Evolutionary conservation across 2,888 invertebrate genomes (phyloP).

Genomic region (Monochamus alternatus): DNA sequence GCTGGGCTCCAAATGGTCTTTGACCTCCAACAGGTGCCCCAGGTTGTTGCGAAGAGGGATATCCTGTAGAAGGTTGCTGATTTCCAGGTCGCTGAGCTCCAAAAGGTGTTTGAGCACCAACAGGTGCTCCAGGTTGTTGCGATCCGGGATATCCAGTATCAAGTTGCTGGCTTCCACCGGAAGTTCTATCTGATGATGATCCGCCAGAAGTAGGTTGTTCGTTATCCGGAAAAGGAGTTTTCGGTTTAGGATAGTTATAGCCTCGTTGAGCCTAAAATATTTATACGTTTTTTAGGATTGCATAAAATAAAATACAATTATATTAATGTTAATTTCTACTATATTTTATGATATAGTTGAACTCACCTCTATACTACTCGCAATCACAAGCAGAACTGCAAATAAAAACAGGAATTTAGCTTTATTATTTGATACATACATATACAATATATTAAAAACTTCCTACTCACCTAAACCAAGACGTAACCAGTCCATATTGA

Average conservation of each 20-base stretch:
- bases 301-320: background rate
- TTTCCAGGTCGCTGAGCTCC: constrained; percentile 36
- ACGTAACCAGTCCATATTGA: constrained; percentile 41
- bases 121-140: constrained; percentile 39
- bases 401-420: constrained; percentile 31
- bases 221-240: constrained; percentile 72
- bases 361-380: constrained; percentile 50
- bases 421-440: too few species aligned
- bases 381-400: constrained; percentile 49
- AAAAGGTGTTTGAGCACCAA: constrained; percentile 37
- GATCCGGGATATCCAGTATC: constrained; percentile 44
- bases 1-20: constrained; percentile 42
- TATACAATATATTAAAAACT: too few species aligned
- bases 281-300: background rate
- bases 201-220: constrained; percentile 31
- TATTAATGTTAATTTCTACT: background rate
- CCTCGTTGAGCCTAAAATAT: constrained; percentile 78
- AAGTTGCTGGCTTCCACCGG: constrained; percentile 13
- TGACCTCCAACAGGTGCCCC: constrained; percentile 33
- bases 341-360: background rate
- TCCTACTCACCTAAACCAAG: constrained; percentile 41
- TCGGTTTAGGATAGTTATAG: constrained; percentile 83
- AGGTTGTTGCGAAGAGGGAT: constrained; percentile 47
- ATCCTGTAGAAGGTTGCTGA: constrained; percentile 32
- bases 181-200: constrained; percentile 20